Evolutionary conservation across 2,113 vertebrate species (phyloP).

Genomic region (Clarias batrachus): DNA sequence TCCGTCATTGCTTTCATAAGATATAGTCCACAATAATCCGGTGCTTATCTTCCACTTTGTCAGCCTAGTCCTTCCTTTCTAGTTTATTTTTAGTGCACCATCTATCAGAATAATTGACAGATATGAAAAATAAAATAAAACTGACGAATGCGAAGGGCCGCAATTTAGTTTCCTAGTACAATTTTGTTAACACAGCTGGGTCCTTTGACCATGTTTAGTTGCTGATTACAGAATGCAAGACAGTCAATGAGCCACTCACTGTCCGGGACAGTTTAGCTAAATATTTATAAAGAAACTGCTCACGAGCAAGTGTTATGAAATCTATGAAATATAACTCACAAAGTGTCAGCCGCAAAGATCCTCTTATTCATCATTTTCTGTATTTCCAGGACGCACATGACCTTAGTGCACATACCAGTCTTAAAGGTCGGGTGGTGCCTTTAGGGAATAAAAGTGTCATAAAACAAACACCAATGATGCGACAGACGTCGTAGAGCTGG

Average conservation of each 20-base stretch:
- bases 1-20: slow-evolving; percentile 3
- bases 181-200: neutral
- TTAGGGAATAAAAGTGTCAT: slow-evolving; percentile 7
- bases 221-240: neutral
- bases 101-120: slow-evolving; percentile 18
- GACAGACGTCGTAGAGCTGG: neutral
- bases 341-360: neutral
- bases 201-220: neutral
- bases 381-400: neutral
- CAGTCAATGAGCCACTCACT: neutral
- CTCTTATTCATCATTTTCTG: neutral
- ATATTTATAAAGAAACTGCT: neutral
- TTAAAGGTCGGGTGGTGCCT: slow-evolving; percentile 28
- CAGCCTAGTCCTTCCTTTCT: neutral
- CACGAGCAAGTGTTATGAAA: neutral
- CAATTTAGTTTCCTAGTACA: slow-evolving; percentile 10
- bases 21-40: slow-evolving; percentile 3
- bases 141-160: neutral
- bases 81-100: slow-evolving; percentile 4
- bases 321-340: slow-evolving; percentile 4
- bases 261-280: neutral
- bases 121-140: neutral
- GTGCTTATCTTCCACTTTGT: slow-evolving; percentile 1
- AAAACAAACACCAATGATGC: slow-evolving; percentile 22
- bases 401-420: slow-evolving; percentile 6